Evolutionary conservation across 2,113 vertebrate genomes (phyloP), one percentile per base, ranked within the genome.

Genomic region (Strigops habroptila): DNA sequence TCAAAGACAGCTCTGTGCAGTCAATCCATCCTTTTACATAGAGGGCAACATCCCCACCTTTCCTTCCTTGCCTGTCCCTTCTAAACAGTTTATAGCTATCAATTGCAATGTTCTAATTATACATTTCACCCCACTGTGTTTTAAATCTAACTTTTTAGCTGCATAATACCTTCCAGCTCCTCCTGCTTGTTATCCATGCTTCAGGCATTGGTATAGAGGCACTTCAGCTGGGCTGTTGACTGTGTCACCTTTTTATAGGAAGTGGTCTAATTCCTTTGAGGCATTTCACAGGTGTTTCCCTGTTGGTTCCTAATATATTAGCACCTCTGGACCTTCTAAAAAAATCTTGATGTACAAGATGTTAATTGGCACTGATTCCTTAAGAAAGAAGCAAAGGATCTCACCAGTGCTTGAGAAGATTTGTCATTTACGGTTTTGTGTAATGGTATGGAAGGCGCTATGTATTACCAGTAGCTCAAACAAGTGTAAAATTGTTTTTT

Each of bases 111-210:
- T 6, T 70, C 14, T 31, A 8, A 9, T 25, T 48, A 19, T 16
- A 3, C 6, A 31, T 62, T 82, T 86, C 4, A 1, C 62, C 43
- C 27, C 8, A 39, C 11, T 5, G 5, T 1, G 1, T 51, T 43
- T 44, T 43, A 78, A 8, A 30, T 53, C 4, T 21, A 31, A 23
- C 1, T 6, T 71, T 70, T 25, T 23, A 71, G 14, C 12, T 31
- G 19, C 31, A 14, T 27, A 55, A 37, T 6, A 37, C 10, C 30
- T 82, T 44, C 44, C 33, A 78, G 18, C 7, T 91, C 35, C 18
- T 59, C 31, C 49, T 74, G 11, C 3, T 53, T 49, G 7, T 21
- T 51, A 43, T 18, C 19, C 16, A 4, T 8, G 15, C 17, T 52
- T 19, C 1, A 2, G 8, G 10, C 12, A 15, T 14, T 71, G 8